A percentile compares a stretch with the other conserved stretches of the same genome.
These are phyloP conservation scores for Drosophila limbata DNA, from an alignment of 2,888 invertebrate genomes.

Conservation along the genomic window DNA sequence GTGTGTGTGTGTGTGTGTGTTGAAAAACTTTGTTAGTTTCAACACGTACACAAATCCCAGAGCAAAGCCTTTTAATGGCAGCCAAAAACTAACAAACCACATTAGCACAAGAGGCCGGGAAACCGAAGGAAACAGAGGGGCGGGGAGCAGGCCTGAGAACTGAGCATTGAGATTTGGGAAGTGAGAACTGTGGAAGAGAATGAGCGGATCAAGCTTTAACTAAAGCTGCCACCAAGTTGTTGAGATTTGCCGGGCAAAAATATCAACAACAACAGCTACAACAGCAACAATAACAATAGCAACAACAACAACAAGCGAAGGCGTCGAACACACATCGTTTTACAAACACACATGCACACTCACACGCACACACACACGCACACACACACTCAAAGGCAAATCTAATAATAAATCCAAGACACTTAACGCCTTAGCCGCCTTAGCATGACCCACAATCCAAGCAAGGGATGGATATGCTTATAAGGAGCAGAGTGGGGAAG, in stretches of 20 bases:
- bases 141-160: not conserved
- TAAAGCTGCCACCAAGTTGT: slow-evolving; percentile 68
- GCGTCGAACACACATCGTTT: slow-evolving; percentile 68
- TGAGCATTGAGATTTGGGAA: not conserved
- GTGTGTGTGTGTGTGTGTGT: slow-evolving; percentile 19
- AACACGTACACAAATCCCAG: slow-evolving; percentile 81
- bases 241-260: slow-evolving; percentile 63
- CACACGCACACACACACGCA: slow-evolving; percentile 18
- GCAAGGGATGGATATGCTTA: slow-evolving; percentile 37
- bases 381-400: slow-evolving; percentile 62
- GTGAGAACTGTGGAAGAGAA: slow-evolving; percentile 6
- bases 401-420: slow-evolving; percentile 81
- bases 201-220: slow-evolving; percentile 54
- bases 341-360: slow-evolving; percentile 3
- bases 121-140: not conserved
- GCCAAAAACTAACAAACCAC: slow-evolving; percentile 80
- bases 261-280: slow-evolving; percentile 19
- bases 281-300: slow-evolving; percentile 16
- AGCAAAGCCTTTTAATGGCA: slow-evolving; percentile 81
- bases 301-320: slow-evolving; percentile 39
- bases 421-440: slow-evolving; percentile 77
- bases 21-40: slow-evolving; percentile 75
- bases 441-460: slow-evolving; percentile 75
- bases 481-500: not conserved
- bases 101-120: slow-evolving; percentile 59